phyloP scores from a whole-genome alignment of 2,888 invertebrate genomes.

The Dastarcus helophoroides region DNA sequence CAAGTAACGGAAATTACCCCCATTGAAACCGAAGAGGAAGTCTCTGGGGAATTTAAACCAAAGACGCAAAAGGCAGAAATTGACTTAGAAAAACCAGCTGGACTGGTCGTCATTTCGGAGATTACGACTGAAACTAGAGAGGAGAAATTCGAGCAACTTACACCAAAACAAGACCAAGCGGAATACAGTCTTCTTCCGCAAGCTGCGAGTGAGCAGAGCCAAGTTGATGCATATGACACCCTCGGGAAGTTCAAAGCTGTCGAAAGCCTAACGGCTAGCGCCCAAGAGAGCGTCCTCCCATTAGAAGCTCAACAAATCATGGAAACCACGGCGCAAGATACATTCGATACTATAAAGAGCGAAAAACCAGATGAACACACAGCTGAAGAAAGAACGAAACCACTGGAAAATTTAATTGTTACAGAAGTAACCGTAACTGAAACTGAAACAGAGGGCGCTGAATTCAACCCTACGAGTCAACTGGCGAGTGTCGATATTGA shows the following conservation, averaged over 20 bases:
- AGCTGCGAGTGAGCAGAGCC: too few relatives aligned
- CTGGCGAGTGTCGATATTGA: too few relatives aligned
- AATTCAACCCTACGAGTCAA: too few relatives aligned
- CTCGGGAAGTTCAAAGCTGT: neutral
- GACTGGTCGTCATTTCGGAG: constrained; percentile 5
- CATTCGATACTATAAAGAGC: constrained; percentile 9
- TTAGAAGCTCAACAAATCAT: constrained; percentile 34
- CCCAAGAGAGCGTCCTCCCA: constrained; percentile 42
- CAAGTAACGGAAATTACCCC: constrained; percentile 12
- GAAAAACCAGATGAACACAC: constrained; percentile 1
- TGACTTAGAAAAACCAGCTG: constrained; percentile 4
- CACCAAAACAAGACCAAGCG: too few relatives aligned
- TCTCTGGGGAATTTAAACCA: neutral
- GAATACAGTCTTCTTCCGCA: too few relatives aligned
- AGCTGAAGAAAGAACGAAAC: too few relatives aligned
- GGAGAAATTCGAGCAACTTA: too few relatives aligned
- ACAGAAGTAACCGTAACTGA: constrained; percentile 11
- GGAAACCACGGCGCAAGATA: constrained; percentile 14
- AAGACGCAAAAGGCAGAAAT: constrained; percentile 5
- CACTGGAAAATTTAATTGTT: constrained; percentile 13
- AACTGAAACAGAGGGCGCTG: constrained; percentile 17
- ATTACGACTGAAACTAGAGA: constrained; percentile 4
- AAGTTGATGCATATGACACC: too few relatives aligned
- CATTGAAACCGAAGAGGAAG: constrained; percentile 6
- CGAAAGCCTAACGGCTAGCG: constrained; percentile 33